phyloP scores from a whole-genome alignment of 2,797 vertebrate genomes.

The Oreochromis mossambicus region DNA sequence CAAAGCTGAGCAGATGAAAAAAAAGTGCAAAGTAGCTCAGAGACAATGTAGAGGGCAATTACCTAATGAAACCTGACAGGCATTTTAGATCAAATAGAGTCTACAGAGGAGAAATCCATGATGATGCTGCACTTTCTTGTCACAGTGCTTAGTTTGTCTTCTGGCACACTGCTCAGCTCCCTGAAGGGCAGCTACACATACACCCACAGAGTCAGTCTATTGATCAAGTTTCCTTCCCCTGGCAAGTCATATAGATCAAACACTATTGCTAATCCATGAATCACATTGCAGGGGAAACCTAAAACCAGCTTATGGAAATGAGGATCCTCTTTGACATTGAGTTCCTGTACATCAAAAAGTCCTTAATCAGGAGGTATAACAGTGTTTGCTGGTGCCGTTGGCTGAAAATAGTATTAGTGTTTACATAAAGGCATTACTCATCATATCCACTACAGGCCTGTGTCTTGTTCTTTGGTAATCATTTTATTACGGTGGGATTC shows the following conservation, averaged over 20 bases:
- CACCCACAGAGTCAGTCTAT: constrained; percentile 11
- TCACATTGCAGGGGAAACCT: background rate
- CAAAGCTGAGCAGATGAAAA: constrained; percentile 29
- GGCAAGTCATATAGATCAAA: constrained; percentile 31
- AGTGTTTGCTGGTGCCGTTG: background rate
- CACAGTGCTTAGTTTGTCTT: constrained; percentile 37
- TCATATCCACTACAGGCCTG: constrained; percentile 11
- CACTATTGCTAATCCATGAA: constrained; percentile 15
- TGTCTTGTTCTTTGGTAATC: background rate
- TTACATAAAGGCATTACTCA: background rate
- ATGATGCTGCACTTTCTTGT: constrained; percentile 61
- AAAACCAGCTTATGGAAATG: constrained; percentile 3
- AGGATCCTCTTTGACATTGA: constrained; percentile 10
- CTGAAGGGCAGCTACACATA: constrained; percentile 17
- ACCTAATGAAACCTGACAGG: constrained; percentile 68
- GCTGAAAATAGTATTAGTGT: background rate
- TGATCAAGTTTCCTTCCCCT: constrained; percentile 20
- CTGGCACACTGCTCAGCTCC: constrained; percentile 21
- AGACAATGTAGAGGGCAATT: constrained; percentile 54
- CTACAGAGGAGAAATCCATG: constrained; percentile 26
- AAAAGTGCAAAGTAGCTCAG: constrained; percentile 32
- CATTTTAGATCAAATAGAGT: constrained; percentile 26
- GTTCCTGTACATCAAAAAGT: constrained; percentile 12
- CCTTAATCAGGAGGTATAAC: background rate
- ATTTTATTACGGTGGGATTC: background rate